Evolutionary conservation across 2,797 vertebrate genomes (phyloP).

Genomic region (Chiroxiphia lanceolata): DNA sequence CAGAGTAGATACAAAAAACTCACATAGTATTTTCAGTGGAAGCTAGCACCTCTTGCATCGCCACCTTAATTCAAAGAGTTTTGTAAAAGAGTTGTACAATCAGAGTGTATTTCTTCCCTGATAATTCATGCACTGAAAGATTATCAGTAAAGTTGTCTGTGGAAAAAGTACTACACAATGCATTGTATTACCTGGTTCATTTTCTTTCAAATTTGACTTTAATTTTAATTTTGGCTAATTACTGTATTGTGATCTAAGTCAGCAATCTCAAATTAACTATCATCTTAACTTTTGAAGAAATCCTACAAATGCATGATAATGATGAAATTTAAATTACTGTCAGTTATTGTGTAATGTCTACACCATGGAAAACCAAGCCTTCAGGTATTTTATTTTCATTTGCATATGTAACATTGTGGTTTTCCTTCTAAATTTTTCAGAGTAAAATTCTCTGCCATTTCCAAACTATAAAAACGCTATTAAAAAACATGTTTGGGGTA

Average conservation of each 20-base stretch:
- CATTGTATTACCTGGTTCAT: not conserved
- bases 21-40: not conserved
- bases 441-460: not conserved
- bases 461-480: not conserved
- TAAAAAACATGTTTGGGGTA: not conserved
- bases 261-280: constrained; percentile 32
- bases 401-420: not conserved
- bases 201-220: constrained; percentile 51
- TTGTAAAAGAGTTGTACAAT: not conserved
- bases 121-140: not conserved
- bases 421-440: not conserved
- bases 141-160: not conserved
- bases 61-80: not conserved
- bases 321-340: not conserved
- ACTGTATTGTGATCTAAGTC: constrained; percentile 40
- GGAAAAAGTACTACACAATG: not conserved
- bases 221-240: constrained; percentile 54
- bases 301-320: not conserved
- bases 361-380: not conserved
- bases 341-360: not conserved
- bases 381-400: not conserved
- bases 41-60: not conserved
- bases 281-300: constrained; percentile 48
- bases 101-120: not conserved
- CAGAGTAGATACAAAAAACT: not conserved